Evolutionary conservation across 2,113 vertebrate species (phyloP), one percentile per base, ranked within the genome.

Genomic region (Sphyrna mokarran): DNA sequence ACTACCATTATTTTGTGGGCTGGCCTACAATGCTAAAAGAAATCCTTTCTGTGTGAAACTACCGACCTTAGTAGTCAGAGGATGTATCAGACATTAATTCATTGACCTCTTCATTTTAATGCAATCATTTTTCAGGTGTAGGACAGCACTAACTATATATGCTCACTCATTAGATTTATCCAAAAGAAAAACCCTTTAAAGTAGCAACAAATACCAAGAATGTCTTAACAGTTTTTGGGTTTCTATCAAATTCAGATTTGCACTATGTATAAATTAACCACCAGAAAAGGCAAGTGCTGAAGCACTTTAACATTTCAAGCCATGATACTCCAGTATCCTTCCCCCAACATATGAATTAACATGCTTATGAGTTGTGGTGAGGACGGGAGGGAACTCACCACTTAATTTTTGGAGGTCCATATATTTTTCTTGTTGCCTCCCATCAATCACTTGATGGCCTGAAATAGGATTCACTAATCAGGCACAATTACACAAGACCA

Each of bases 51-150:
- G 40, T 22, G 37, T 85, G 0, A 85, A 85, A 29, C 37, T 85
- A 16, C 87, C 63, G 26, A 26, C 14, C 11, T 91, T 91, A 29
- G 63, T 16, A 23, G 87, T n/a, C 87, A 58, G 43, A 61, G 5
- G 11, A 29, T 18, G 63, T 63, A 54, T 54, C 61, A 18, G 54
- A n/a, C 54, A 95, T 87, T 90, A 96, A 91, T 66, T 20, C 91
- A 95, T 10, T 96, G 96, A 95, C 96, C 96, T 97, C 96, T 96
- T 40, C 89, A 54, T 96, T 95, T 37, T 54, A 91, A 97, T 97
- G 97, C 97, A 97, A 96, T 97, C 96, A 95, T 96, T 96, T 96
- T 96, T 96, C 96, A 95, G 95, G 97, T 97, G 63, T 91, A n/a
- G 33, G 33, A n/a, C 40, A 43, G 40, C 22, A 48, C 40, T 86